Evolutionary conservation across 2,888 invertebrate species (phyloP).

Genomic region (Endotricha flammealis): DNA sequence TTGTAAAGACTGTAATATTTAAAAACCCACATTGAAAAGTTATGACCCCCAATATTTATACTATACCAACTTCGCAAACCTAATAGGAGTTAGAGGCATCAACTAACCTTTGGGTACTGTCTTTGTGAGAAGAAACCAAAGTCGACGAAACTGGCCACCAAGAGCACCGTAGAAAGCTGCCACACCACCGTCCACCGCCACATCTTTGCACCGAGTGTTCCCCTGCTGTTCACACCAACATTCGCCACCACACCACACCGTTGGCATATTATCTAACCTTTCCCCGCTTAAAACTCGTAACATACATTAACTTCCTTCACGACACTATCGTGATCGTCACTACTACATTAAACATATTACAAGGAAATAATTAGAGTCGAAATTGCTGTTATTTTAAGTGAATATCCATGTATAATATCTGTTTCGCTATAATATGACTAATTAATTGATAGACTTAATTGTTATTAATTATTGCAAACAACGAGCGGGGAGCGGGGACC

Average conservation of each 20-base stretch:
- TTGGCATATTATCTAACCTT: conserved; percentile 17
- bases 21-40: too few relatives aligned
- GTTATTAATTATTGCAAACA: too few relatives aligned
- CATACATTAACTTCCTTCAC: conserved; percentile 17
- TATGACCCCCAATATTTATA: too few relatives aligned
- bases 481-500: too few relatives aligned
- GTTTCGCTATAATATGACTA: background rate
- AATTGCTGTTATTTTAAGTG: conserved; percentile 1
- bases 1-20: too few relatives aligned
- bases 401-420: background rate
- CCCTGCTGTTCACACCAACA: conserved; percentile 11
- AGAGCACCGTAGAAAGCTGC: conserved; percentile 31
- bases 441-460: too few relatives aligned
- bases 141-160: conserved; percentile 41
- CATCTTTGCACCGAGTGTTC: conserved; percentile 35
- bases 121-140: conserved; percentile 36
- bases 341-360: conserved; percentile 16
- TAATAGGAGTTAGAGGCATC: too few relatives aligned
- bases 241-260: conserved; percentile 18
- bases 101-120: conserved; percentile 25
- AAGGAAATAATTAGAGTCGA: conserved; percentile 15
- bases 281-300: conserved; percentile 14
- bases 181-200: conserved; percentile 51
- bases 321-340: conserved; percentile 17
- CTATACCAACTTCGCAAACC: too few relatives aligned